Conservation (phyloP, 2,797 vertebrate genomes). For the Rhadinocentrus ornatus region DNA sequence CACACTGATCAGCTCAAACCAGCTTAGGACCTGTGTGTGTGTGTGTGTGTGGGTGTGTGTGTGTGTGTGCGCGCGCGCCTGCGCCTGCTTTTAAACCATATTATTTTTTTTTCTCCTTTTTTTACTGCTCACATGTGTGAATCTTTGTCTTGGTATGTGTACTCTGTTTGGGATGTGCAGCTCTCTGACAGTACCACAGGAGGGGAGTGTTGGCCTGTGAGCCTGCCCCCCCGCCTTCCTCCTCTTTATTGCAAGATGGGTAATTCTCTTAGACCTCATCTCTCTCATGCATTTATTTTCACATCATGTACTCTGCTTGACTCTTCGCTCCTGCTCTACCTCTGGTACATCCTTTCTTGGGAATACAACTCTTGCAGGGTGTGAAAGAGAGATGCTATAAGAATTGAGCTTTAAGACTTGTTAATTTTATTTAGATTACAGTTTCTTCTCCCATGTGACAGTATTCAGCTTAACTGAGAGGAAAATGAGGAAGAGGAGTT, state of each 20-base stretch:
- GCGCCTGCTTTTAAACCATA: constrained; percentile 1
- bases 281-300: constrained; percentile 16
- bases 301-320: not conserved
- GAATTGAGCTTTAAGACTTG: constrained; percentile 15
- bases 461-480: not conserved
- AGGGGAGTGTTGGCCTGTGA: constrained; percentile 79
- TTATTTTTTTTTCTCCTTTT: constrained; percentile 4
- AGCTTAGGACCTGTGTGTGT: constrained; percentile 24
- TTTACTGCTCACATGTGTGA: not conserved
- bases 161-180: constrained; percentile 64
- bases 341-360: constrained; percentile 53
- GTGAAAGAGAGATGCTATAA: not conserved
- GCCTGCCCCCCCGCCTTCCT: constrained; percentile 50
- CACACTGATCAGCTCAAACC: constrained; percentile 50
- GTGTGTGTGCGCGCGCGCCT: no score
- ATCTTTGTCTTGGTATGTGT: constrained; percentile 7
- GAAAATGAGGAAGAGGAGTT: not conserved
- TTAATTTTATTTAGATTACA: constrained; percentile 7
- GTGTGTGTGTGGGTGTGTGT: not conserved
- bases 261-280: constrained; percentile 44
- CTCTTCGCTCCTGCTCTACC: constrained; percentile 7
- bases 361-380: constrained; percentile 17
- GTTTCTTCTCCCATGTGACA: not conserved
- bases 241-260: constrained; percentile 47
- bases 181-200: constrained; percentile 80